A percentile compares a stretch with the other conserved stretches of the same genome.
phyloP scores from a whole-genome alignment of 2,797 vertebrate genomes.

The Kryptolebias ocellatus region DNA sequence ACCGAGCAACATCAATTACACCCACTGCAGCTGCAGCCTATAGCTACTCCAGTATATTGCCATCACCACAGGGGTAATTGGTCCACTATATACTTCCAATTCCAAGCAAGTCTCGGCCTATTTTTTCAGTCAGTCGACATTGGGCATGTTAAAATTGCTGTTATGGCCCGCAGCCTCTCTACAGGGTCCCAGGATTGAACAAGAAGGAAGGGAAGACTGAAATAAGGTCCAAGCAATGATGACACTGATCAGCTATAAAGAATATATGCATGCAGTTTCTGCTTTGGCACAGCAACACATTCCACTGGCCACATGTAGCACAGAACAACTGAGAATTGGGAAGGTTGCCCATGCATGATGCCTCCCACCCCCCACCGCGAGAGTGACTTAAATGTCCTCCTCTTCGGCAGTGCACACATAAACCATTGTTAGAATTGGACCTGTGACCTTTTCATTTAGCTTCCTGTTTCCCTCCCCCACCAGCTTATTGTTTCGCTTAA shows the following conservation, averaged over 20 bases:
- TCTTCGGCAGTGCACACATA: constrained; percentile 51
- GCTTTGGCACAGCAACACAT: constrained; percentile 19
- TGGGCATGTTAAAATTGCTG: constrained; percentile 76
- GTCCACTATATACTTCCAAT: constrained; percentile 77
- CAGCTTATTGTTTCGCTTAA: constrained; percentile 32
- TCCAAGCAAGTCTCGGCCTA: constrained; percentile 69
- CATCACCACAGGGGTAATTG: constrained; percentile 81
- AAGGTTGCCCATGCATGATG: constrained; percentile 36
- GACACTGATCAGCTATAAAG: constrained; percentile 35
- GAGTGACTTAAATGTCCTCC: constrained; percentile 46
- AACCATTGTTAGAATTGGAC: constrained; percentile 55
- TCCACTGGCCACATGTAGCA: constrained; percentile 8
- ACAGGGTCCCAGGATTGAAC: constrained; percentile 61
- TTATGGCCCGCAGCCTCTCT: constrained; percentile 61
- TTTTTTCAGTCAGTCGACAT: constrained; percentile 74
- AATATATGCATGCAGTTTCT: constrained; percentile 17
- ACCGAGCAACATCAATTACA: constrained; percentile 80
- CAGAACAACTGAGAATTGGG: constrained; percentile 7
- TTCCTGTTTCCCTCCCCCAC: constrained; percentile 34
- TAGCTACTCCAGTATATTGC: constrained; percentile 74
- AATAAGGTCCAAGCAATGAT: constrained; percentile 17
- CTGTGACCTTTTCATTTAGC: constrained; percentile 67
- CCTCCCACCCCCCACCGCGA: constrained; percentile 20
- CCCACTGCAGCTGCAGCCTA: constrained; percentile 66
- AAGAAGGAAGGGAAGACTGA: constrained; percentile 40